Base-by-base conservation (phyloP, 2,888 invertebrate genomes). In the Lycaena phlaeas region DNA sequence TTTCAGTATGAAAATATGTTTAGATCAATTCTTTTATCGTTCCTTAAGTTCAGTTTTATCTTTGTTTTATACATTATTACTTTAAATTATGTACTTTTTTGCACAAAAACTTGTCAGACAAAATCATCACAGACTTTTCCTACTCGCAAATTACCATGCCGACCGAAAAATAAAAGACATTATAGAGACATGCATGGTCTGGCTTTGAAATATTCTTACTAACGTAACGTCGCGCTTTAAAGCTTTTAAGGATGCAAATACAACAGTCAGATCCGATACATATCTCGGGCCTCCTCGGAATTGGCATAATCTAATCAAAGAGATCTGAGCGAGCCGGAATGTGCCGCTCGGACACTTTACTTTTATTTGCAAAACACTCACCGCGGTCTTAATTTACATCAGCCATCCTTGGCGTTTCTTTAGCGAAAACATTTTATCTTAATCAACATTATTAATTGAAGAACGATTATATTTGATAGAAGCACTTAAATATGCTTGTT, bases 221-320 rank as follows among this genome's bases (percentile, higher is more conserved):
- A n/a, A n/a, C n/a, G n/a, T n/a, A n/a, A n/a, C n/a, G n/a, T n/a
- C 22, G 22, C 9, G 22, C 5, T 22, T 18, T 4, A 12, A 34
- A 22, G 34, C 34, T 34, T 34, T 34, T 22, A 34, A 34, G 34
- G 34, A 22, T 31, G 31, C 34, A 12, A 31, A 34, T 34, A 4
- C 5, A 42, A 27, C 40, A 36, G 40, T 40, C 26, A 38, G 38
- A 42, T 36, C 11, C n/a, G 41, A 42, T 45, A 38, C 28, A 27
- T 42, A 41, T 42, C 42, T 17, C 18, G 38, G 41, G 42, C 7
- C 27, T 38, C 39, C 40, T 45, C 45, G 39, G 46, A 53, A 52
- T 51, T 49, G 52, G 49, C 50, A 45, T 50, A 51, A 52, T 51
- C 49, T 50, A 50, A 53, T 53, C 50, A 46, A 29, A 27, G 40